These are phyloP conservation scores for Turritopsis dohrnii DNA, from an alignment of 30 jellyfish, hydroid and myxozoan species.

Conservation along the genomic window DNA sequence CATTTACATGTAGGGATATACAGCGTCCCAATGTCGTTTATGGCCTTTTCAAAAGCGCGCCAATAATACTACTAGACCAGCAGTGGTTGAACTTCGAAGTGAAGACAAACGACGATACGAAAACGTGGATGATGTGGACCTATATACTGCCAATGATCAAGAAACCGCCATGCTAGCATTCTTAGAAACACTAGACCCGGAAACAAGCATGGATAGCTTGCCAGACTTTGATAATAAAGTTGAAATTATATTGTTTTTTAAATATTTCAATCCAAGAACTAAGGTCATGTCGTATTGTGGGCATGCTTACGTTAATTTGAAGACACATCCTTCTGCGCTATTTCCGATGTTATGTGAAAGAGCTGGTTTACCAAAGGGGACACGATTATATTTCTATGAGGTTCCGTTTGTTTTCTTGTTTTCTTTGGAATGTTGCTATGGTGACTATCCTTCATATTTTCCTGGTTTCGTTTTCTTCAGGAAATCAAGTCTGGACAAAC, in stretches of 20 bases:
- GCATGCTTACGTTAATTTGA: slow-evolving; percentile 60
- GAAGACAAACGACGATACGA: slow-evolving; percentile 50
- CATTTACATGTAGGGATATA: slow-evolving; percentile 51
- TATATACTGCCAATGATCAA: slow-evolving; percentile 51
- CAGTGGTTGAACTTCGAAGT: slow-evolving; percentile 53
- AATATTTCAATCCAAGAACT: slow-evolving; percentile 78
- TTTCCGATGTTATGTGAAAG: slow-evolving; percentile 75
- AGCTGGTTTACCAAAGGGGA: slow-evolving; percentile 88
- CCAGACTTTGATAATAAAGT: slow-evolving; percentile 64
- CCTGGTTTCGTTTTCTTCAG: slow-evolving; percentile 14
- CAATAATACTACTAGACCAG: slow-evolving; percentile 85
- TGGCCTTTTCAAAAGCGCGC: slow-evolving; percentile 92
- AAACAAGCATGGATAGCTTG: slow-evolving; percentile 27
- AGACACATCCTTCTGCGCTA: slow-evolving; percentile 49
- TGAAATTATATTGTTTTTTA: slow-evolving; percentile 67
- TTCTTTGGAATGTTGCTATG: not conserved
- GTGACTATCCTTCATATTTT: too few species aligned
- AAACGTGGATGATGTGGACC: slow-evolving; percentile 54
- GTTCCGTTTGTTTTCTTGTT: slow-evolving; percentile 19
- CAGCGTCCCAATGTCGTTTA: slow-evolving; percentile 76
- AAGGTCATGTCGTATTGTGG: slow-evolving; percentile 89
- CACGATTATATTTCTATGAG: slow-evolving; percentile 77
- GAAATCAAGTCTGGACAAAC: slow-evolving; percentile 78
- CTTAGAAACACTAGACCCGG: slow-evolving; percentile 64
- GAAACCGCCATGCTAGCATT: slow-evolving; percentile 65